phyloP scores from a whole-genome alignment of 2,888 invertebrate genomes.

The Zaprionus bogoriensis region DNA sequence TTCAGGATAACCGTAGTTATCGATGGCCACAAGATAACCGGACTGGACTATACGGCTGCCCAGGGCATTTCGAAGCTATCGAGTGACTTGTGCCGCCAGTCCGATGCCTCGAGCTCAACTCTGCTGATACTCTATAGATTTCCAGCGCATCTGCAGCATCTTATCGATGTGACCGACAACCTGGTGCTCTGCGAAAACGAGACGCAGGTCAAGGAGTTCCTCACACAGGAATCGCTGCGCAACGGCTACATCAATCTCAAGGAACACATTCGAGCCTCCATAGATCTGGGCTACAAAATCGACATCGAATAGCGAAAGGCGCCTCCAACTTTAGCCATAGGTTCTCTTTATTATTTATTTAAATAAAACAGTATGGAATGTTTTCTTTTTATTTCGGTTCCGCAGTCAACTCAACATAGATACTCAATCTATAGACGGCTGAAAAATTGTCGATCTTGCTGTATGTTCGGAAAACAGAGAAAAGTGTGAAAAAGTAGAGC shows the following conservation, averaged over 20 bases:
- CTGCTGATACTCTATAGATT: constrained; percentile 78
- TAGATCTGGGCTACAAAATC: constrained; percentile 82
- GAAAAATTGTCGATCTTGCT: constrained; percentile 16
- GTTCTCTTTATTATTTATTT: constrained; percentile 55
- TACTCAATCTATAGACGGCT: constrained; percentile 14
- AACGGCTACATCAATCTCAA: constrained; percentile 81
- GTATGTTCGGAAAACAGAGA: constrained; percentile 11
- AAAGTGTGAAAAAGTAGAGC: constrained; percentile 55
- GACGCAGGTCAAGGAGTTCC: constrained; percentile 77
- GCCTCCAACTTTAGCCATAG: constrained; percentile 29
- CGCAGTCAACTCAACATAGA: constrained; percentile 2
- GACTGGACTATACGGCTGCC: constrained; percentile 88
- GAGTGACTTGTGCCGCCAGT: constrained; percentile 71
- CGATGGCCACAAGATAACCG: constrained; percentile 87
- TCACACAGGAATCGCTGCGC: constrained; percentile 81
- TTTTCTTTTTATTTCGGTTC: constrained; percentile 1
- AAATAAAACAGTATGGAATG: constrained; percentile 13
- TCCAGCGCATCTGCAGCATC: constrained; percentile 69
- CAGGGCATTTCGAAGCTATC: constrained; percentile 83
- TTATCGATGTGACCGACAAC: constrained; percentile 81
- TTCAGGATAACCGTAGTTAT: constrained; percentile 85
- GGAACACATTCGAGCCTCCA: constrained; percentile 82
- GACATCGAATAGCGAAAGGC: constrained; percentile 71
- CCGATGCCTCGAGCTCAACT: constrained; percentile 66
- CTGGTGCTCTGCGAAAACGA: constrained; percentile 80